Evolutionary conservation across 1,140 invertebrate species (phyloP).

Genomic region (Schlechtendalia chinensis): DNA sequence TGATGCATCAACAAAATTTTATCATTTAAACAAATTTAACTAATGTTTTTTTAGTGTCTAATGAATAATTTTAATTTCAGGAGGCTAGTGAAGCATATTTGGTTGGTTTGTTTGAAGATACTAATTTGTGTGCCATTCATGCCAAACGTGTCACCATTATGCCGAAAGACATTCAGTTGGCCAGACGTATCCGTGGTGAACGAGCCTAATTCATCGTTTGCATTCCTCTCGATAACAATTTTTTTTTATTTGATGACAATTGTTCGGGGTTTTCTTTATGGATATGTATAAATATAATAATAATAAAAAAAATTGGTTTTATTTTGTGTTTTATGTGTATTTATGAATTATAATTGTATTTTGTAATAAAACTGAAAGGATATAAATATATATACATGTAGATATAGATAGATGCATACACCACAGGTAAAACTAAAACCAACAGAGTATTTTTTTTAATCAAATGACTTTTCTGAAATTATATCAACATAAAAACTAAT

Average conservation of each 20-base stretch:
- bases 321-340: too few species aligned
- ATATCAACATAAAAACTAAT: too few species aligned
- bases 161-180: conserved; percentile 93
- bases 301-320: conserved; percentile 8
- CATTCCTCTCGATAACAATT: conserved; percentile 40
- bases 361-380: too few species aligned
- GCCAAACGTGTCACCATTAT: conserved; percentile 94
- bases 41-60: too few species aligned
- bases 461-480: too few species aligned
- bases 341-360: too few species aligned
- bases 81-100: conserved; percentile 92
- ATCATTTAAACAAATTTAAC: too few species aligned
- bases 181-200: conserved; percentile 80
- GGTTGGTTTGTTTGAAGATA: conserved; percentile 90
- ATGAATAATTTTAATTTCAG: conserved; percentile 57
- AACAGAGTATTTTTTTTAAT: too few species aligned
- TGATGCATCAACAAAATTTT: too few species aligned
- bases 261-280: conserved; percentile 18
- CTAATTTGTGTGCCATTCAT: conserved; percentile 91
- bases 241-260: conserved; percentile 41
- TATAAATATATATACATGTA: too few species aligned
- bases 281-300: neutral
- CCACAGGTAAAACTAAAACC: too few species aligned
- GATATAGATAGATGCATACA: too few species aligned
- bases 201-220: conserved; percentile 64